Evolutionary conservation across 2,888 invertebrate species (phyloP), one percentile per base, ranked within the genome.

Genomic region (Rugalucina vietnamica): DNA sequence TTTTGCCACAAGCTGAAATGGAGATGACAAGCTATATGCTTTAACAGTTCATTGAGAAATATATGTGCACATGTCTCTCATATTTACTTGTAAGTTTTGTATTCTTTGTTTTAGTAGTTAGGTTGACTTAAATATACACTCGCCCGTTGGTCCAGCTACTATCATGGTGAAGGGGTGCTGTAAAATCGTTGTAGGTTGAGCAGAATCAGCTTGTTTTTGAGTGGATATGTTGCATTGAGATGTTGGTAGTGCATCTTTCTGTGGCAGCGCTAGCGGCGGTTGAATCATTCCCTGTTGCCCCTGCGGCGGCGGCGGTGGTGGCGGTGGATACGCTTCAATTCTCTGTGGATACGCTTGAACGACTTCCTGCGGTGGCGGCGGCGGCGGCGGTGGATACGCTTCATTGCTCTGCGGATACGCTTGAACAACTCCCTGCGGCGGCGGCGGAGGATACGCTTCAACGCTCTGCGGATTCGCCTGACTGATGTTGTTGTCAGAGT

Each of bases 281-380:
- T 18, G 21, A 21, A 54, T 21, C 4, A 8, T 21, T 14, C 54
- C 8, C 8, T 14, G n/a, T n/a, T n/a, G n/a, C n/a, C n/a, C n/a
- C n/a, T n/a, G n/a, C n/a, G n/a, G n/a, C n/a, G n/a, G n/a, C n/a
- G n/a, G 50, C 14, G 50, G 50, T 10, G 43, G 54, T 0, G 72
- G 54, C 27, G 54, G 72, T 5, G 79, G 60, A 79, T 72, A 49
- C 73, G 60, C 73, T 73, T 57, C 37, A 78, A 36, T 71, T 71
- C 54, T 8, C 70, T 50, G 57, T 21, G 76, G 34, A n/a, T 34
- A n/a, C 32, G 57, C 34, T 24, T 29, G n/a, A 14, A 4, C 57
- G 34, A 37, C n/a, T n/a, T n/a, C n/a, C n/a, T n/a, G n/a, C n/a
- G n/a, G n/a, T n/a, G n/a, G n/a, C 54, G 21, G 14, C n/a, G 54